phyloP scores from a whole-genome alignment of 2,888 invertebrate genomes.

The Neria commutata region DNA sequence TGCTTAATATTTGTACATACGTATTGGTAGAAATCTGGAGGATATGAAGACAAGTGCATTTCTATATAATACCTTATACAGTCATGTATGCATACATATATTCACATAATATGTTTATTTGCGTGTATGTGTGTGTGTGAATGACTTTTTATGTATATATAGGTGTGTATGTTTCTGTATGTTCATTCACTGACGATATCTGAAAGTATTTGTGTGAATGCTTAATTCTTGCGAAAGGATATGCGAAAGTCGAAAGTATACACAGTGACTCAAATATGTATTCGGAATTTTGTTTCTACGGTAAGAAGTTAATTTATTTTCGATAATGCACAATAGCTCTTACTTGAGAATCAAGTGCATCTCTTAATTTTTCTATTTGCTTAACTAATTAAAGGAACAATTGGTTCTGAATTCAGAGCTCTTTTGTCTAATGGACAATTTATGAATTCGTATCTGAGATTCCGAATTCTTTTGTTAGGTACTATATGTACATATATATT shows the following conservation, averaged over 20 bases:
- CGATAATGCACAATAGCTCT: too few relatives aligned
- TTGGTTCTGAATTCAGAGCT: conserved; percentile 24
- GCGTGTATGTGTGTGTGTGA: not conserved
- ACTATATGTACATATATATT: not conserved
- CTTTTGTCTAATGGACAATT: conserved; percentile 1
- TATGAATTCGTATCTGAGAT: conserved; percentile 11
- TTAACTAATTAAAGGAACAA: not conserved
- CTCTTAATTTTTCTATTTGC: too few relatives aligned
- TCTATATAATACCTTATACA: not conserved
- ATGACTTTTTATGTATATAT: not conserved
- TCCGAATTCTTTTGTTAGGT: too few relatives aligned
- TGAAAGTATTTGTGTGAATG: not conserved
- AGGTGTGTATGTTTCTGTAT: not conserved
- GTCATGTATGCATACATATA: not conserved
- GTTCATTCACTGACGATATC: not conserved
- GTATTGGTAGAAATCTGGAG: too few relatives aligned
- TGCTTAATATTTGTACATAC: not conserved
- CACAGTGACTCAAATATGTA: too few relatives aligned
- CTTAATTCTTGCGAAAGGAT: too few relatives aligned
- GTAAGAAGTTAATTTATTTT: too few relatives aligned
- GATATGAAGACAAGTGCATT: not conserved
- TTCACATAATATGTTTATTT: not conserved
- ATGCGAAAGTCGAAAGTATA: too few relatives aligned
- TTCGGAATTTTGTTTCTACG: too few relatives aligned
- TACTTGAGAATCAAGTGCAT: too few relatives aligned